Percentiles rank a stretch among this genome's conserved stretches.
phyloP scores from a whole-genome alignment of 2,797 vertebrate genomes.

The Coregonus ussuriensis region DNA sequence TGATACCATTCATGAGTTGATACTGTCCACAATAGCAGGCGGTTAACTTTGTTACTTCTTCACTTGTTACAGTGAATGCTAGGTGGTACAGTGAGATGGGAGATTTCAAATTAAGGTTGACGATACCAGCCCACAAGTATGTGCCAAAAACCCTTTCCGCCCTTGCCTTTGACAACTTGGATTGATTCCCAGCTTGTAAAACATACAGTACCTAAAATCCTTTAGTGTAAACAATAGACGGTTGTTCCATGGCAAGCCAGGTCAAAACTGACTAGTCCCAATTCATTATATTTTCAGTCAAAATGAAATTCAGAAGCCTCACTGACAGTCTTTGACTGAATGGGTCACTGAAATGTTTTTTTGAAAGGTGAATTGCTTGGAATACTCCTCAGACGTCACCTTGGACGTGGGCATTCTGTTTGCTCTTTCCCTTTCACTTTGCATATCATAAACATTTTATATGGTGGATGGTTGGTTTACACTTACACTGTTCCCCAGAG shows the following conservation, averaged over 20 bases:
- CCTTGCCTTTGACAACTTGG: neutral
- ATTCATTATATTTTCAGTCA: neutral
- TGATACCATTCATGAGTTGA: slow-evolving; percentile 28
- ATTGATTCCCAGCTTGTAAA: neutral
- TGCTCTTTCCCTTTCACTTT: neutral
- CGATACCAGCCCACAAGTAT: neutral
- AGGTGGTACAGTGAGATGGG: neutral
- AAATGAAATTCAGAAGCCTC: too few relatives aligned
- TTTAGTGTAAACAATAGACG: neutral
- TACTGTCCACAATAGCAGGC: neutral
- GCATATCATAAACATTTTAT: neutral
- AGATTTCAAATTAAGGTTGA: neutral
- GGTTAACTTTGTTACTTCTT: slow-evolving; percentile 46
- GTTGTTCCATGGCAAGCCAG: slow-evolving; percentile 1
- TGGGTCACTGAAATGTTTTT: too few relatives aligned
- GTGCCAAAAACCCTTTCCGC: neutral
- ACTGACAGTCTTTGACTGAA: neutral
- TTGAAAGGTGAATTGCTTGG: neutral
- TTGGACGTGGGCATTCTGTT: neutral
- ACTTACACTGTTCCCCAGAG: neutral
- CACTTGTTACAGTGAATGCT: neutral
- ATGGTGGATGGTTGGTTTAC: neutral
- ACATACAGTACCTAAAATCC: neutral
- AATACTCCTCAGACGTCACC: neutral
- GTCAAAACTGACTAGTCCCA: neutral